Conservation (phyloP, 2,888 invertebrate genomes). For the Melinaea menophilus region DNA sequence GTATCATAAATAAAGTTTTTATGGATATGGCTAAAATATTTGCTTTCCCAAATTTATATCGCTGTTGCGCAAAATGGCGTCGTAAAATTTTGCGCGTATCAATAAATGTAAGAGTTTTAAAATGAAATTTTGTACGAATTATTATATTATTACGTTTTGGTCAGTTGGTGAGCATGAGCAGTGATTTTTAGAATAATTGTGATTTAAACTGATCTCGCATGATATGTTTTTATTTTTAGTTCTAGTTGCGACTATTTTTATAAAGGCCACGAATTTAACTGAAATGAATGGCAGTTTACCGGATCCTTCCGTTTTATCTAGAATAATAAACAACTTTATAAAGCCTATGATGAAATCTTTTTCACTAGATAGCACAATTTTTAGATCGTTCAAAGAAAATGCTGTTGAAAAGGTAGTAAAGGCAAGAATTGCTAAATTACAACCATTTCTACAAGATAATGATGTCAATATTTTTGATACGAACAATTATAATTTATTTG, state of each 20-base stretch:
- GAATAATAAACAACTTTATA: conserved; percentile 41
- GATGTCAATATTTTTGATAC: conserved; percentile 26
- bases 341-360: conserved; percentile 38
- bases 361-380: conserved; percentile 4
- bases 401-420: conserved; percentile 40
- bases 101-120: not conserved
- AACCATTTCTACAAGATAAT: conserved; percentile 46
- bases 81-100: too few species aligned
- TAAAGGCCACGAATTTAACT: not conserved
- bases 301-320: conserved; percentile 32
- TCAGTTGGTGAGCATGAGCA: not conserved
- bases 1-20: too few species aligned
- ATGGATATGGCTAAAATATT: not conserved
- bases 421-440: conserved; percentile 43
- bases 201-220: not conserved
- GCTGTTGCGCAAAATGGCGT: not conserved
- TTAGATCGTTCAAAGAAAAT: conserved; percentile 25
- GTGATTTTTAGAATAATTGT: not conserved
- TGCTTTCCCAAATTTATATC: conserved; percentile 3
- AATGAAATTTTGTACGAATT: not conserved
- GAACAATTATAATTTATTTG: conserved; percentile 35
- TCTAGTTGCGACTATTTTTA: conserved; percentile 1
- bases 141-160: not conserved
- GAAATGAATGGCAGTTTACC: conserved; percentile 29
- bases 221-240: not conserved